Base-by-base conservation (phyloP, 2,113 vertebrate genomes). In the Pampusana beccarii region DNA sequence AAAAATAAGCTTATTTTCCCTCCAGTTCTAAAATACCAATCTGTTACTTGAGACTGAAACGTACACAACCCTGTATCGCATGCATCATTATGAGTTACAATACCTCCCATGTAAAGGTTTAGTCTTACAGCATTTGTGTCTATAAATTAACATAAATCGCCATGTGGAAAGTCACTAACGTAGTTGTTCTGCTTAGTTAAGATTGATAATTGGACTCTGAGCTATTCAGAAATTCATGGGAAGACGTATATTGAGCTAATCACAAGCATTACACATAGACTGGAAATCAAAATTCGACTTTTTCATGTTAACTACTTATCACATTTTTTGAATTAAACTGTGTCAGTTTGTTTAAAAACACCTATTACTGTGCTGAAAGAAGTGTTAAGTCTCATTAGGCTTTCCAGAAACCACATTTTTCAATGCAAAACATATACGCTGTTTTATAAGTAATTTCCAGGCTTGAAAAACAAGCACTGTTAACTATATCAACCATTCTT, bases 61-160 rank as follows among this genome's bases (percentile, higher is more conserved):
- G 28, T 31, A 71, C 28, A 54, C 57, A 64, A 53, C 13, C 54
- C 57, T 85, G 53, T 72, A 62, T 29, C 62, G 51, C 61, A 87
- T 38, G 38, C 70, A 87, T 90, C 73, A 58, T 90, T 93, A 67
- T 91, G 73, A 94, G 42, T 64, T 94, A 85, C 81, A 95, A 57
- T 75, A 84, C 18, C 78, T 95, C 65, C 61, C 64, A 57, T 77
- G 75, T 89, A 81, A 93, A 91, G 65, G 29, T 82, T 95, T 91
- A 93, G 78, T 56, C 80, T 75, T 93, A 82, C 29, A 48, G 57
- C 23, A 74, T 60, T 42, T 75, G 20, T 79, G 79, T 67, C 73
- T 90, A 85, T 87, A 96, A 94, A 95, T 95, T 95, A 96, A 85
- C 90, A 93, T 85, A 91, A 95, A 87, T 69, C 94, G 61, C 54